A percentile compares a stretch with the other conserved stretches of the same genome.
Conservation (phyloP, 2,797 vertebrate species). For the Crenuchus spilurus region DNA sequence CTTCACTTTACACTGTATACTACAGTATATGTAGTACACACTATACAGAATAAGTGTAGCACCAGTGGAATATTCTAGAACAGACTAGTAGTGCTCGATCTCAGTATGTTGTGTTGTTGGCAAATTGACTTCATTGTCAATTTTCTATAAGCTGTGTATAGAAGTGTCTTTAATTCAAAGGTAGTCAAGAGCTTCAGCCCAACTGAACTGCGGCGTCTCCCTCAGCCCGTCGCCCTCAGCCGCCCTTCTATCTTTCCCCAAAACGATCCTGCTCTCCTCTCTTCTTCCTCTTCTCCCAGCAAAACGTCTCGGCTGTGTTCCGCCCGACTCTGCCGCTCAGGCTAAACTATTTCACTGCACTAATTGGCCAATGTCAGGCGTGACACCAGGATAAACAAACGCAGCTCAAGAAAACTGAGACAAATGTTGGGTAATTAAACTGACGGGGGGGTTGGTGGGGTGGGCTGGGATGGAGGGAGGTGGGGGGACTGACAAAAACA, state of each 20-base stretch:
- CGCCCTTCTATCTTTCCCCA: constrained; percentile 30
- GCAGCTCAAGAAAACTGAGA: constrained; percentile 85
- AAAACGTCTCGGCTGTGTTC: constrained; percentile 65
- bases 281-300: constrained; percentile 55
- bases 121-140: constrained; percentile 7
- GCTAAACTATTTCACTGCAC: constrained; percentile 89
- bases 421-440: constrained; percentile 94
- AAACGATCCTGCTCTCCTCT: constrained; percentile 26
- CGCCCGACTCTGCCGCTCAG: constrained; percentile 68
- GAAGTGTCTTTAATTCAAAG: constrained; percentile 30
- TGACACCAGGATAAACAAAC: constrained; percentile 91
- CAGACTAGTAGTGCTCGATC: not conserved
- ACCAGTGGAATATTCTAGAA: not conserved
- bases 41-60: too few relatives aligned
- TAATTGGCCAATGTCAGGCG: constrained; percentile 90
- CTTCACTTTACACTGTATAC: too few relatives aligned
- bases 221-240: constrained; percentile 24
- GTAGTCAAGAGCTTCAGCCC: constrained; percentile 11
- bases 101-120: not conserved
- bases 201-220: not conserved
- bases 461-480: constrained; percentile 27
- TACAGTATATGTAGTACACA: too few relatives aligned
- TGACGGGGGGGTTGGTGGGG: constrained; percentile 69
- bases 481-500: constrained; percentile 78
- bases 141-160: constrained; percentile 16